These are phyloP conservation scores for Acanthoscelides obtectus DNA, from an alignment of 2,888 invertebrate species.

Conservation along the genomic window DNA sequence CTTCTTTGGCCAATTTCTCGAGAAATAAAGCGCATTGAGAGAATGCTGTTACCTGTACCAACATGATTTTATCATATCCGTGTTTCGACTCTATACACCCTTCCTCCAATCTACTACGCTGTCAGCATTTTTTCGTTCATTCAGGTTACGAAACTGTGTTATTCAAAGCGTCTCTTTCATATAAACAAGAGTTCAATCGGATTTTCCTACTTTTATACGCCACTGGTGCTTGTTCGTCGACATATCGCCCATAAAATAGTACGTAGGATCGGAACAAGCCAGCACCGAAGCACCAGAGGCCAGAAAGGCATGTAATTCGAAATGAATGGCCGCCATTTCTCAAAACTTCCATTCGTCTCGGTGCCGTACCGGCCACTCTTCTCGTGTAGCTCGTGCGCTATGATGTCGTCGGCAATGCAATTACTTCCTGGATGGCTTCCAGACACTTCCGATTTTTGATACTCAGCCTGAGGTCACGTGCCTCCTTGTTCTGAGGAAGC, in stretches of 20 bases:
- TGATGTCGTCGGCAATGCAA: not conserved
- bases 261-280: not conserved
- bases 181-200: too few species aligned
- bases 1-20: too few species aligned
- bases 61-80: too few species aligned
- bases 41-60: too few species aligned
- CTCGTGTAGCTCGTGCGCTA: not conserved
- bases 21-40: too few species aligned
- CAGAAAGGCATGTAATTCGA: not conserved
- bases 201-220: not conserved
- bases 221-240: not conserved
- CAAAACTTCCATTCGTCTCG: not conserved
- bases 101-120: too few species aligned
- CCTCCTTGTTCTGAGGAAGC: too few species aligned
- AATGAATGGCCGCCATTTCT: not conserved
- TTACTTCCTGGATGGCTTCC: not conserved
- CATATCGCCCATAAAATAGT: not conserved
- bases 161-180: too few species aligned
- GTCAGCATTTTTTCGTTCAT: too few species aligned
- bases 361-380: not conserved
- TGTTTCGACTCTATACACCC: too few species aligned
- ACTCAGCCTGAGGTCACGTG: too few species aligned
- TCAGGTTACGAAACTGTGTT: too few species aligned
- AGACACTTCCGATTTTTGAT: not conserved
- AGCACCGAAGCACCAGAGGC: not conserved